phyloP scores from a whole-genome alignment of 2,113 vertebrate genomes.

The human region DNA sequence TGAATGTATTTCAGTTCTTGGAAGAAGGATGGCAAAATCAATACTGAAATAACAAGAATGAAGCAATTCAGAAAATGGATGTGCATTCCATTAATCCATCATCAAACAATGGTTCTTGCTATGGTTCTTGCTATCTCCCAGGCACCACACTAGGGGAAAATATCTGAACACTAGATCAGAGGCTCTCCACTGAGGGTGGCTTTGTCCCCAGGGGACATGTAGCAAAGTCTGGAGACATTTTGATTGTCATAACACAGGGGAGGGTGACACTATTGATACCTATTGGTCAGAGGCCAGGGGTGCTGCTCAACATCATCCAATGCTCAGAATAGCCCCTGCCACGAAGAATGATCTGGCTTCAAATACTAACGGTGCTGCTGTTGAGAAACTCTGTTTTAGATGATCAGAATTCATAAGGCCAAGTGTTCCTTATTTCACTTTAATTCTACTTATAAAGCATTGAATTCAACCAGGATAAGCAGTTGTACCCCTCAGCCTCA shows the following conservation, averaged over 20 bases:
- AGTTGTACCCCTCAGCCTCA: too few relatives aligned
- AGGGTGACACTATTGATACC: background rate
- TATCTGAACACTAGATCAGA: rapidly evolving
- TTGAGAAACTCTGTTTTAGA: background rate
- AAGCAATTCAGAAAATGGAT: background rate
- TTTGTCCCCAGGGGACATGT: background rate
- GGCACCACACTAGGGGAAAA: background rate
- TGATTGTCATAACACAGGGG: background rate
- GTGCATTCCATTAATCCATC: rapidly evolving
- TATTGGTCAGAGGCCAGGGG: background rate
- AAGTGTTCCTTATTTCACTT: background rate
- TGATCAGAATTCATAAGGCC: background rate
- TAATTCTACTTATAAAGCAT: background rate
- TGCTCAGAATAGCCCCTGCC: rapidly evolving
- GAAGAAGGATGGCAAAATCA: background rate
- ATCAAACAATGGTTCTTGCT: background rate
- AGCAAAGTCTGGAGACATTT: background rate
- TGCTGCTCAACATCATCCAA: rapidly evolving
- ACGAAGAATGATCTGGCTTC: too few relatives aligned
- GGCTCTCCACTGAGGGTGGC: background rate
- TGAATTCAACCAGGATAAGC: background rate
- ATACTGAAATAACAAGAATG: background rate
- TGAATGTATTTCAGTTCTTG: background rate
- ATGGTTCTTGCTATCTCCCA: rapidly evolving
- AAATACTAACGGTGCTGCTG: rapidly evolving